Conservation (phyloP, 2,797 vertebrate genomes). For the Muscicapa striata region DNA sequence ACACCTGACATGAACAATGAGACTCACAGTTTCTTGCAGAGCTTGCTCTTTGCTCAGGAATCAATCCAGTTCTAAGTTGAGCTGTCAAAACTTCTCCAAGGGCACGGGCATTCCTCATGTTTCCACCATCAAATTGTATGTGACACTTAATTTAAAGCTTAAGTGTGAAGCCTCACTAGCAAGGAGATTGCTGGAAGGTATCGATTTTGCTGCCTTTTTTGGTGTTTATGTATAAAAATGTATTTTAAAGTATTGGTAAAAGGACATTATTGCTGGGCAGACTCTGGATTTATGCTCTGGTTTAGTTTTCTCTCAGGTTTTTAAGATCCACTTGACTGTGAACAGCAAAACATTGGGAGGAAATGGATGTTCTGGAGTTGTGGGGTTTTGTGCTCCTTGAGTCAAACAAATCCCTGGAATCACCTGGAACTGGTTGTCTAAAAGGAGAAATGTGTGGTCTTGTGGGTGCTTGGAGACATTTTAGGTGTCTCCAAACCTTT, state of each 20-base stretch:
- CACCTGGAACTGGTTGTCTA: neutral
- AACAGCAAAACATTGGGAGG: neutral
- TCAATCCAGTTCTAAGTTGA: neutral
- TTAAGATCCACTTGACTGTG: neutral
- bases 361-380: neutral
- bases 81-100: constrained; percentile 27
- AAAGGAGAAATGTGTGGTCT: neutral
- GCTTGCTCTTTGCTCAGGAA: constrained; percentile 13
- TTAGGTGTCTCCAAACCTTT: neutral
- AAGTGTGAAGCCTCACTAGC: neutral
- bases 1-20: neutral
- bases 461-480: neutral
- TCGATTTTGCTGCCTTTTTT: neutral
- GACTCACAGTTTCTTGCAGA: neutral
- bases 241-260: neutral
- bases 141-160: constrained; percentile 21
- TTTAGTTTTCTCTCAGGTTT: neutral
- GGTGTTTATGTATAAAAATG: neutral
- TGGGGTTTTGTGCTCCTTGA: neutral
- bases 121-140: neutral
- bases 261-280: neutral
- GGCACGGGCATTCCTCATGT: neutral
- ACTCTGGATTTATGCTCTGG: neutral
- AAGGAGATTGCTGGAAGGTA: neutral
- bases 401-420: neutral